These are phyloP conservation scores for Pseudomyrmex sp. DNA, from an alignment of 1,140 invertebrate genomes.

Conservation along the genomic window DNA sequence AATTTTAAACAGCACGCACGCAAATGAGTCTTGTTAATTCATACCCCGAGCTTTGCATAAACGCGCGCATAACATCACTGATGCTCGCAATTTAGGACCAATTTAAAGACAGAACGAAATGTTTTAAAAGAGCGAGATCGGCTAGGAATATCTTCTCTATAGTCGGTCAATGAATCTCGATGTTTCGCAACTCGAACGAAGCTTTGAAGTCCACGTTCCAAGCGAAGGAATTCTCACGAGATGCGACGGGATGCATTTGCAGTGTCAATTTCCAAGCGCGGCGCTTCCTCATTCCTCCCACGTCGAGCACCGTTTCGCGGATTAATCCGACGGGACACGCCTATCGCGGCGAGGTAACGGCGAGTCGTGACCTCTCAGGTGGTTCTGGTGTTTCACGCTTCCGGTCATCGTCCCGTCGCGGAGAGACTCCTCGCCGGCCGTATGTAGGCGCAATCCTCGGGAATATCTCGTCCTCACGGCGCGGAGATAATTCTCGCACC, in stretches of 20 bases:
- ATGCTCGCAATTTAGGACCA: constrained; percentile 1
- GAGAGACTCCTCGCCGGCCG: constrained; percentile 24
- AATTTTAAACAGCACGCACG: constrained; percentile 33
- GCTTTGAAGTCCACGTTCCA: neutral
- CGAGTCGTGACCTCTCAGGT: constrained; percentile 49
- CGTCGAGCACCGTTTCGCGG: constrained; percentile 53
- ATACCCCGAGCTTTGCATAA: neutral
- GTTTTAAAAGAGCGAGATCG: constrained; percentile 1
- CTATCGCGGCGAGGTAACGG: constrained; percentile 22
- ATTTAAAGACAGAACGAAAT: constrained; percentile 13
- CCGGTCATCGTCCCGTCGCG: constrained; percentile 56
- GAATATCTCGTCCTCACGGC: constrained; percentile 23
- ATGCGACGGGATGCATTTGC: constrained; percentile 22
- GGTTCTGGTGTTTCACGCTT: constrained; percentile 27
- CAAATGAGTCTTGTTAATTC: constrained; percentile 14
- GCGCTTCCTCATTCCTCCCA: constrained; percentile 43
- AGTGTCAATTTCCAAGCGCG: constrained; percentile 30
- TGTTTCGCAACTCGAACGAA: constrained; percentile 15
- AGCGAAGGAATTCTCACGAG: constrained; percentile 10
- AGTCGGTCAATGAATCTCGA: constrained; percentile 1
- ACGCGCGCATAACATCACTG: neutral
- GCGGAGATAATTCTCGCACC: constrained; percentile 13
- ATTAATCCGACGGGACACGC: constrained; percentile 54
- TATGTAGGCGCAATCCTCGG: constrained; percentile 42
- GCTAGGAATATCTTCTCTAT: no score